Base-by-base conservation (phyloP, 2,113 vertebrate species). In the Rissa tridactyla region DNA sequence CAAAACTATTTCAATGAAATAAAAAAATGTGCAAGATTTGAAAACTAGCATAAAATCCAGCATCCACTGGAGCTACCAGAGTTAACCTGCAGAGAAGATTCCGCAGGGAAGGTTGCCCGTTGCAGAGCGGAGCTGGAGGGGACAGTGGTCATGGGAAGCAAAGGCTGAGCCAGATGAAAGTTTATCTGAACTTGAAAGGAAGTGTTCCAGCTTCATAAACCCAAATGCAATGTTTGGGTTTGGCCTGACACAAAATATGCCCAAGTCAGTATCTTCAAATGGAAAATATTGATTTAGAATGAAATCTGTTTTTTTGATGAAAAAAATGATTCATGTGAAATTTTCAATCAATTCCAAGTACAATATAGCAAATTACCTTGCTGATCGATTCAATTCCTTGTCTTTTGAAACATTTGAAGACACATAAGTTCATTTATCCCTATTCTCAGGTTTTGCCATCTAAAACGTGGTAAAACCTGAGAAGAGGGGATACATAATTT, bases 81-180 rank as follows among this genome's bases (percentile, higher is more conserved):
- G 38, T 3, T 72, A 27, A 38, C 15, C 10, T 66, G 70, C 25
- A 40, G 36, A 38, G 71, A 42, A 58, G 44, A 10, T 2, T 40
- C 16, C 20, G 36, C 19, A 51, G 38, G 2, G 0, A 4, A 65
- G 75, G 22, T 60, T 17, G 10, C 4, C 14, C 0, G 0, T 1
- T 19, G 29, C 32, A 40, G 34, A 38, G 51, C 19, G 3, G 5
- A 22, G 82, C 57, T 16, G 5, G 0, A 8, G 15, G 57, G 20
- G 27, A 40, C 44, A 27, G 42, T 9, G 22, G 68, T 40, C 15
- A 4, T 3, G 26, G 40, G 52, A 77, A 46, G 52, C 62, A 55
- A 25, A 11, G 30, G 34, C 38, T 78, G n/a, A 72, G 51, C 36
- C 49, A 15, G 38, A 27, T 34, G 75, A 64, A 44, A 71, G 49